Evolutionary conservation across 2,797 vertebrate species (phyloP).

Genomic region (Thalassophryne amazonica): DNA sequence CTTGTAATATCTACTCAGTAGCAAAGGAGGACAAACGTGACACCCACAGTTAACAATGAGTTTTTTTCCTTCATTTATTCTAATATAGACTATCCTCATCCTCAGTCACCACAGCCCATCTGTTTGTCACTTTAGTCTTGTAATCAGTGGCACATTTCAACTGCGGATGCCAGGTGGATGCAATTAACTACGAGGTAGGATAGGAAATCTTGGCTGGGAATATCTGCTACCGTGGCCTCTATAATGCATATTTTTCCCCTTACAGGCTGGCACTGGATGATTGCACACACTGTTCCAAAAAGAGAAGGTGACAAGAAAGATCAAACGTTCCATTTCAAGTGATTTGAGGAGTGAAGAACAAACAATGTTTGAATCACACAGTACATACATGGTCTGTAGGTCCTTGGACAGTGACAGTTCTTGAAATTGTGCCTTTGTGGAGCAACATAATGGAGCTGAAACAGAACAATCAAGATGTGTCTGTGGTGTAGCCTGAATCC

Average conservation of each 20-base stretch:
- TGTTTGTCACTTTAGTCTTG: neutral
- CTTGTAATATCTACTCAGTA: too few relatives aligned
- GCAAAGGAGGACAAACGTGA: too few relatives aligned
- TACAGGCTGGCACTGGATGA: neutral
- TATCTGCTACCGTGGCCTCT: neutral
- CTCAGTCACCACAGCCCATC: neutral
- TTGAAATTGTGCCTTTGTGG: too few relatives aligned
- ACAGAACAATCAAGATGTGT: too few relatives aligned
- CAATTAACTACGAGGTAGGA: neutral
- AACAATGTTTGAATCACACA: too few relatives aligned
- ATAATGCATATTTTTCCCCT: neutral
- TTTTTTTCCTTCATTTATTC: neutral
- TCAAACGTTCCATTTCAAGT: neutral
- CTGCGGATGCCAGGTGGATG: neutral
- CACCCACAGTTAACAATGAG: too few relatives aligned
- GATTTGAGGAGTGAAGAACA: too few relatives aligned
- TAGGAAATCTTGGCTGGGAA: neutral
- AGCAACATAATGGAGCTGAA: too few relatives aligned
- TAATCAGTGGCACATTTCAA: neutral
- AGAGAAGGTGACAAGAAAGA: neutral
- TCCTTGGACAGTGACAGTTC: too few relatives aligned
- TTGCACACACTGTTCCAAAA: neutral
- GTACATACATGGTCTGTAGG: too few relatives aligned
- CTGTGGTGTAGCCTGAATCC: too few relatives aligned
- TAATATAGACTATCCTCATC: neutral